phyloP scores from a whole-genome alignment of 2,113 vertebrate genomes.

The Edolisoma coerulescens region DNA sequence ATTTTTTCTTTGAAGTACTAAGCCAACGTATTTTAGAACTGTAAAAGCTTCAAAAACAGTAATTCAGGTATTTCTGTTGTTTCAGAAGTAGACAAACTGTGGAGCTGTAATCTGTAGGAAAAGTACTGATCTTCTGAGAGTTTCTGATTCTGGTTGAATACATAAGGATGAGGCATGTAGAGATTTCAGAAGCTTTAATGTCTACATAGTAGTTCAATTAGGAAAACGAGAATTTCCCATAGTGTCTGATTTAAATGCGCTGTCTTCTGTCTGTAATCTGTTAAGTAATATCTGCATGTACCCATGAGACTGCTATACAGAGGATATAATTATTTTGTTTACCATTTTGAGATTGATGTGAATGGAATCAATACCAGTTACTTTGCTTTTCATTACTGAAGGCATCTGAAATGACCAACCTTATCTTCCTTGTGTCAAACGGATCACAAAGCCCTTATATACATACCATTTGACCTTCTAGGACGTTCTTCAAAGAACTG shows the following conservation, averaged over 20 bases:
- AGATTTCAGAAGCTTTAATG: not conserved
- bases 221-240: not conserved
- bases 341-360: constrained; percentile 6
- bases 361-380: constrained; percentile 5
- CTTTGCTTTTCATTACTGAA: constrained; percentile 48
- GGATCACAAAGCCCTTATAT: not conserved
- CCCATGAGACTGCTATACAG: not conserved
- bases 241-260: not conserved
- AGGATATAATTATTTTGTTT: constrained; percentile 27
- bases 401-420: not conserved
- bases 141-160: not conserved
- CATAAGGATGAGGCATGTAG: not conserved
- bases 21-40: not conserved
- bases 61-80: not conserved
- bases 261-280: not conserved
- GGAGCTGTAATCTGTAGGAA: not conserved
- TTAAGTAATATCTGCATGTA: not conserved
- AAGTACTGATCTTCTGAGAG: not conserved
- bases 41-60: not conserved
- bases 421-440: not conserved
- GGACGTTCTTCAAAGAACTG: not conserved
- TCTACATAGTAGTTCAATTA: not conserved
- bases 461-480: not conserved
- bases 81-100: not conserved
- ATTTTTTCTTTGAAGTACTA: not conserved